These are phyloP conservation scores for Pangasius djambal DNA, from an alignment of 2,797 vertebrate genomes.

Conservation along the genomic window DNA sequence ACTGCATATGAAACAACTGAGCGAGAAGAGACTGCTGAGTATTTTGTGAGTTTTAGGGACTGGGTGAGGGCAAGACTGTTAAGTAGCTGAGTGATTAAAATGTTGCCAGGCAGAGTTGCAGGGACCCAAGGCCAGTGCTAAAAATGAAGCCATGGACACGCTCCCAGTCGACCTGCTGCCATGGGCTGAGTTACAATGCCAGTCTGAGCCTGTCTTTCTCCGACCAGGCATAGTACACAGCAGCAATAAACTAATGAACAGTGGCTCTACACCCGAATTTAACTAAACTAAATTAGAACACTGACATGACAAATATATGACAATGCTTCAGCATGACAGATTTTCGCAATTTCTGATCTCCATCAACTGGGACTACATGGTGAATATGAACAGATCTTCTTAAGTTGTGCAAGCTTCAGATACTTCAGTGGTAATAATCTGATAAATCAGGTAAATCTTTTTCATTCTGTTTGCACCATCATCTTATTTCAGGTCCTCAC, in stretches of 20 bases:
- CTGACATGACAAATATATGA: background rate
- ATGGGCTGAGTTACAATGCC: slow-evolving; percentile 80
- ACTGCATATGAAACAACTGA: background rate
- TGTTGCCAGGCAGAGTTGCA: slow-evolving; percentile 83
- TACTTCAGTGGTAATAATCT: background rate
- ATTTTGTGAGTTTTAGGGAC: slow-evolving; percentile 57
- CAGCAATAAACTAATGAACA: slow-evolving; percentile 19
- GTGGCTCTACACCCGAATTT: background rate
- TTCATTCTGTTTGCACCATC: slow-evolving; percentile 15
- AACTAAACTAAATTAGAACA: background rate
- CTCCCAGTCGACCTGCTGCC: slow-evolving; percentile 80
- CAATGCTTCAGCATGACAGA: background rate
- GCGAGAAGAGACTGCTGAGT: slow-evolving; percentile 45
- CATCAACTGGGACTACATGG: background rate
- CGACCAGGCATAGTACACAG: background rate
- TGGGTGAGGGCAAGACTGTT: slow-evolving; percentile 64
- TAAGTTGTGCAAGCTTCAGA: too few species aligned
- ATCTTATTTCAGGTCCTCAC: background rate
- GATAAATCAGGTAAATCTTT: background rate
- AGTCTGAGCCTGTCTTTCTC: slow-evolving; percentile 73
- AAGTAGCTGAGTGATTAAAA: slow-evolving; percentile 63
- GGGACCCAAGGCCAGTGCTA: slow-evolving; percentile 81
- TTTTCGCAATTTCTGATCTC: background rate
- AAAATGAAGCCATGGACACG: slow-evolving; percentile 80
- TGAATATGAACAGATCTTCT: background rate